Base-by-base conservation (phyloP, 2,797 vertebrate genomes). In the Pseudocheirus occidentalis region DNA sequence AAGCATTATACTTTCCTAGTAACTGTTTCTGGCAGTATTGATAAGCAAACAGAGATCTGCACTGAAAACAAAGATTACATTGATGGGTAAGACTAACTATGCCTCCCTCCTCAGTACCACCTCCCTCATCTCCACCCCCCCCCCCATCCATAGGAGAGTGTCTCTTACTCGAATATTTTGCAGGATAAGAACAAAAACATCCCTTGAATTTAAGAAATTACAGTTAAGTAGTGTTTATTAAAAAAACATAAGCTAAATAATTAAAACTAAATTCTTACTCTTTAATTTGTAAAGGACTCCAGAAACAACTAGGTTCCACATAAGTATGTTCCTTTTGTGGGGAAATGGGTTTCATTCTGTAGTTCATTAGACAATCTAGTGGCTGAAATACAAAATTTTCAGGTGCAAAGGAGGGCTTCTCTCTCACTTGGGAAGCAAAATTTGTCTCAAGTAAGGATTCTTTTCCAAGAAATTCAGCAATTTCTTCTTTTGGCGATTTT, bases 311-410 rank as follows among this genome's bases (percentile, higher is more conserved):
- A 31, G 99, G 99, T 31, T 98, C 99, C 55, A 99, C 98, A 98
- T 99, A 99, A 16, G 98, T 98, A 1, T 98, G 97, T 4, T 99
- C 99, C 50, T 99, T 99, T 90, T 98, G 98, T 92, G 99, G 99
- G 46, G 73, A 87, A 87, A 87, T 27, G 0, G 9, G 9, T 87
- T 50, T 87, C 24, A 87, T 87, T 87, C 21, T 46, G 2, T 87
- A 87, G 24, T 87, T 87, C 73, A 50, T 46, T 12, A 87, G 73
- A 87, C 40, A 27, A 50, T 87, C 73, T 87, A 99, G 98, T 4
- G 99, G 99, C 95, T 99, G 98, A 98, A 99, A 99, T 50, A 99
- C 91, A 90, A 99, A 99, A 96, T 99, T 99, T 1, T 98, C 66
- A 13, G 99, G 99, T 5, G 99, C 99, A 95, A 99, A 99, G 13